A percentile compares a stretch with the other conserved stretches of the same genome.
Evolutionary conservation across 2,797 vertebrate species (phyloP).

Genomic region (Notolepis coatsorum): DNA sequence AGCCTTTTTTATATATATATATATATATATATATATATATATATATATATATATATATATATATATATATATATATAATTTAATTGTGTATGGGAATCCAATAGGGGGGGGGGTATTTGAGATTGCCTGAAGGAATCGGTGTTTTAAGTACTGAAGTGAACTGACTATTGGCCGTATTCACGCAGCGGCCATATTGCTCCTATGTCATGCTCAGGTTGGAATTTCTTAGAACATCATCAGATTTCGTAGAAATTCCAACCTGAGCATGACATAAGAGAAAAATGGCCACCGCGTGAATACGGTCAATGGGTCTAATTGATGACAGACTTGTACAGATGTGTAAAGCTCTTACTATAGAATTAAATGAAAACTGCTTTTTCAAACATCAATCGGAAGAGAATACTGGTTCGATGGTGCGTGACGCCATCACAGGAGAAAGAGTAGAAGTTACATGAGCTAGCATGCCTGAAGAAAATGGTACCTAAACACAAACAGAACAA

Average conservation of each 20-base stretch:
- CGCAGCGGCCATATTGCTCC: too few relatives aligned
- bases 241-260: too few relatives aligned
- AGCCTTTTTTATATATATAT: too few relatives aligned
- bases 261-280: too few relatives aligned
- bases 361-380: slow-evolving; percentile 22
- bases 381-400: slow-evolving; percentile 14
- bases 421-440: not conserved
- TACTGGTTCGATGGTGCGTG: slow-evolving; percentile 18
- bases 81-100: slow-evolving; percentile 1
- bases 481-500: slow-evolving; percentile 69
- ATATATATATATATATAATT: too few relatives aligned
- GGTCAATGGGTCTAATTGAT: not conserved
- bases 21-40: too few relatives aligned
- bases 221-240: too few relatives aligned
- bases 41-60: too few relatives aligned
- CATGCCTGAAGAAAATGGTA: slow-evolving; percentile 30
- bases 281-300: too few relatives aligned
- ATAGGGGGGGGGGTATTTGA: not conserved
- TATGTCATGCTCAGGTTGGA: too few relatives aligned
- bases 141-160: not conserved
- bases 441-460: not conserved
- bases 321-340: not conserved
- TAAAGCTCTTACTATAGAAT: not conserved
- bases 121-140: slow-evolving; percentile 1
- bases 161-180: too few relatives aligned